Evolutionary conservation across 2,113 vertebrate genomes (phyloP).

Genomic region (Semnornis frantzii): DNA sequence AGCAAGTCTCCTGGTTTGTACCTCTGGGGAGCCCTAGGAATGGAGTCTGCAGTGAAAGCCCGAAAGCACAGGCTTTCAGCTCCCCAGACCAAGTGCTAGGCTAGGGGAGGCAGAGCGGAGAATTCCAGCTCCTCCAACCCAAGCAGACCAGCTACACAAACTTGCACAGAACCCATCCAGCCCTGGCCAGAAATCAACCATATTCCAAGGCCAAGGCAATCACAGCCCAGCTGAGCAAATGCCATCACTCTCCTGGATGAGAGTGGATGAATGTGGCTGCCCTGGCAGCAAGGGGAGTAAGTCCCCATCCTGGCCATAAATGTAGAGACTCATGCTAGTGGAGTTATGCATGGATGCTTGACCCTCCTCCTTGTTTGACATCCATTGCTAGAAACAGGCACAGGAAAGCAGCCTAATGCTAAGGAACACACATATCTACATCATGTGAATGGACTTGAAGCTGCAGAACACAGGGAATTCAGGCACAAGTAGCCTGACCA

Average conservation of each 20-base stretch:
- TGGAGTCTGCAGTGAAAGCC: background rate
- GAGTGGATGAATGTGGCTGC: accelerated
- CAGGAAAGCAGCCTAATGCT: background rate
- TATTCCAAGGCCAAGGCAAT: background rate
- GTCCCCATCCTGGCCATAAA: background rate
- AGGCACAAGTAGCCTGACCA: accelerated
- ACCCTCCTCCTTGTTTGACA: background rate
- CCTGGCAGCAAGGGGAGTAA: background rate
- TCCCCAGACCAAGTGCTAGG: background rate
- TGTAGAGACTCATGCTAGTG: background rate
- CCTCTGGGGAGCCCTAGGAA: background rate
- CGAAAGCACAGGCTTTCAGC: background rate
- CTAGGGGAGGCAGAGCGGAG: background rate
- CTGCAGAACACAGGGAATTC: background rate
- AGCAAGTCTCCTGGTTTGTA: background rate
- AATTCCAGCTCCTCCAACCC: background rate
- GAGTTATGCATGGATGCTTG: background rate
- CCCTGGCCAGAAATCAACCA: background rate
- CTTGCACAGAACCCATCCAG: background rate
- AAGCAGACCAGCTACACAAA: background rate
- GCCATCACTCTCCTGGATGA: background rate
- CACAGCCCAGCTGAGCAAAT: background rate
- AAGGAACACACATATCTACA: background rate
- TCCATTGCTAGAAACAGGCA: background rate
- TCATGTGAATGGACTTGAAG: background rate